Evolutionary conservation across 2,113 vertebrate species (phyloP).

Genomic region (Daphoenositta chrysoptera): DNA sequence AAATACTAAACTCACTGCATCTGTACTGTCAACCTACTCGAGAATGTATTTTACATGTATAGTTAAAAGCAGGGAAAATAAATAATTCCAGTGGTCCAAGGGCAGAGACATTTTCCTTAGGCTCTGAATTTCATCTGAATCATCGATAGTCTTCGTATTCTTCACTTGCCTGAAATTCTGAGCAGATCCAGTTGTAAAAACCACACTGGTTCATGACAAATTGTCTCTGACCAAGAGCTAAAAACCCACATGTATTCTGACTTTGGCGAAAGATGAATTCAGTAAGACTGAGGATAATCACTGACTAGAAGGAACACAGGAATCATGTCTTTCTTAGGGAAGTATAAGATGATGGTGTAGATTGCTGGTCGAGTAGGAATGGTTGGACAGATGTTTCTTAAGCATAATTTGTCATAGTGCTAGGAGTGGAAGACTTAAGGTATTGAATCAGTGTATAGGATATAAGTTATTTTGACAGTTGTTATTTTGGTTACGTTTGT

Average conservation of each 20-base stretch:
- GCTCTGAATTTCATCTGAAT: neutral
- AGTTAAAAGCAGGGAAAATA: neutral
- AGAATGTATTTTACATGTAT: neutral
- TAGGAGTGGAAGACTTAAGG: neutral
- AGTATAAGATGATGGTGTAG: neutral
- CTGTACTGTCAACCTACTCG: neutral
- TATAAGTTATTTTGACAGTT: neutral
- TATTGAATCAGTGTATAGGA: neutral
- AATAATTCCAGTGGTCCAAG: neutral
- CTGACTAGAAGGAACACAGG: neutral
- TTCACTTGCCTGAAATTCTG: neutral
- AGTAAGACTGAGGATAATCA: neutral
- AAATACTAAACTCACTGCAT: neutral
- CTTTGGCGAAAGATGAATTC: neutral
- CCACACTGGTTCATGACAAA: neutral
- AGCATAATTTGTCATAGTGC: neutral
- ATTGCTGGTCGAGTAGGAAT: neutral
- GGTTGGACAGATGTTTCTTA: neutral
- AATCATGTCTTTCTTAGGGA: neutral
- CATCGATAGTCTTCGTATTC: neutral
- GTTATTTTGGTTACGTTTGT: neutral
- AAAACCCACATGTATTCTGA: neutral
- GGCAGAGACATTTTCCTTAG: neutral
- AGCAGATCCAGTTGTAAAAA: neutral
- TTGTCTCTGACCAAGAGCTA: neutral